Percentiles rank a stretch among this genome's conserved stretches.
Conservation (phyloP, 2,797 vertebrate genomes). For the Pyrrhura leucotis region DNA sequence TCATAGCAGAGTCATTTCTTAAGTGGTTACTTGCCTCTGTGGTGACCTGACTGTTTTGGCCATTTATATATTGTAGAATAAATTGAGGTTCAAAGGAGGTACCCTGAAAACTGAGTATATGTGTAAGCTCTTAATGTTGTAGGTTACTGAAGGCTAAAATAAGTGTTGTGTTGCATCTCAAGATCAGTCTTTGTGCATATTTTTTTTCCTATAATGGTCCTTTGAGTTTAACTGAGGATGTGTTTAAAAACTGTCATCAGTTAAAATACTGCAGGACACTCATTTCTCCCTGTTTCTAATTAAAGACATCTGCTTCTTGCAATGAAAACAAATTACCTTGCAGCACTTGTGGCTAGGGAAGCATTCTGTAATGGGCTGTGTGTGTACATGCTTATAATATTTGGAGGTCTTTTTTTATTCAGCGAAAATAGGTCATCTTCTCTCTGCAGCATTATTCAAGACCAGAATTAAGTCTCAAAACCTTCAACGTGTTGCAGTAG, state of each 20-base stretch:
- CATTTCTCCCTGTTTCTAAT: not conserved
- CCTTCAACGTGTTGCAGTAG: not conserved
- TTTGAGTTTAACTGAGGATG: not conserved
- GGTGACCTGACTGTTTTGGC: not conserved
- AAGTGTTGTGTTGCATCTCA: not conserved
- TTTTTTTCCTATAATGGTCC: not conserved
- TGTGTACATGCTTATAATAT: not conserved
- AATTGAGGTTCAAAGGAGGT: not conserved
- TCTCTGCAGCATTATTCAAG: slow-evolving; percentile 7
- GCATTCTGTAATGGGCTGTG: not conserved
- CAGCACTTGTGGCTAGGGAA: not conserved
- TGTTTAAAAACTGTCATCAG: not conserved
- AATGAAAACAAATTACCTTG: slow-evolving; percentile 10
- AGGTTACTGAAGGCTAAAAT: not conserved
- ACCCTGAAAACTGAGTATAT: not conserved
- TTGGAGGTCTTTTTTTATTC: not conserved
- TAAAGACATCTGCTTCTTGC: slow-evolving; percentile 20
- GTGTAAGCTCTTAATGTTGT: not conserved
- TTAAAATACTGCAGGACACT: not conserved
- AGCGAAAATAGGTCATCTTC: slow-evolving; percentile 43
- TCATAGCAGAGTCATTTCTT: not conserved
- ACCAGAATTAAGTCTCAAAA: slow-evolving; percentile 9
- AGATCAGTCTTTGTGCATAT: not conserved
- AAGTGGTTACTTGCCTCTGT: not conserved
- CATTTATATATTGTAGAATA: not conserved